Base-by-base conservation (phyloP, 2,113 vertebrate species). In the Phyllopteryx taeniolatus region DNA sequence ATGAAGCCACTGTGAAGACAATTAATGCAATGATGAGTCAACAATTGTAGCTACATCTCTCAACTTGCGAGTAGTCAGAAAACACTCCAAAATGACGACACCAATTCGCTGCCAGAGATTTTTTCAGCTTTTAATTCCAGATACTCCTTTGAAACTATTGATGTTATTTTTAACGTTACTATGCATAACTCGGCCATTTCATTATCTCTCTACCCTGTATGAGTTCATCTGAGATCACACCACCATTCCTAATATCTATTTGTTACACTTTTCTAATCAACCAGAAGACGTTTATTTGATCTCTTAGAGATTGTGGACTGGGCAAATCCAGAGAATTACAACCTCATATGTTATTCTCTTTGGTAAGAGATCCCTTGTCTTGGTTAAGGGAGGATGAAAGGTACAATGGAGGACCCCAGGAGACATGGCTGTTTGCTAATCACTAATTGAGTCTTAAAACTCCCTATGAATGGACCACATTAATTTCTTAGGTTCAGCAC, bases 271-370 rank as follows among this genome's bases (percentile, higher is more conserved):
- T 83, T 72, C 76, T 84, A 82, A 91, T 91, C 87, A 88, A 75
- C 73, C 65, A 60, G 60, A 70, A 76, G 53, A 81, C 71, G 61
- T 70, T 65, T 84, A 73, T 66, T 47, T 82, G 88, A 89, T 91
- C 84, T 79, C 65, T 82, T 67, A 62, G 79, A 80, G 77, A 83
- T 80, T 70, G 72, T 81, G 79, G 79, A 70, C 77, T 77, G 77
- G 85, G 83, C 78, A 82, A 86, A 90, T 89, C 79, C 72, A 71
- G 86, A 84, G 81, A 78, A 82, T 88, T 85, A 83, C 70, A 70
- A 54, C 72, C 86, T 91, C 85, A 86, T 90, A 80, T 87, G 80
- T 74, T 86, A 91, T 92, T 92, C 90, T 83, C 87, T 90, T 90
- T 90, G 83, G 87, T 81, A 61, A 68, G 71, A 84, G 75, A 75